Evolutionary conservation across 2,797 vertebrate species (phyloP).

Genomic region (Zenarchopterus dispar): DNA sequence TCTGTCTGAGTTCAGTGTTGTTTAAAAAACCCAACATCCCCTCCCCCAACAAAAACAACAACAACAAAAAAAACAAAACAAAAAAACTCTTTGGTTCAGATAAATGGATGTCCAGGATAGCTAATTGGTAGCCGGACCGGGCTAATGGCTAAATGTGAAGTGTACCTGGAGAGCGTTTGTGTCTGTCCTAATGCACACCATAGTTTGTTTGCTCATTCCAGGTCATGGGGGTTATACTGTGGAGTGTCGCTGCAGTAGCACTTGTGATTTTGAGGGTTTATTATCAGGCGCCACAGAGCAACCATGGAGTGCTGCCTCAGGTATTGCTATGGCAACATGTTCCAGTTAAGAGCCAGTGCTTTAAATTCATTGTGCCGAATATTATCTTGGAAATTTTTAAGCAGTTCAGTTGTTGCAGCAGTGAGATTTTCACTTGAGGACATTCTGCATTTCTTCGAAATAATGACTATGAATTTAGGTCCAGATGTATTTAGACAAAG

Average conservation of each 20-base stretch:
- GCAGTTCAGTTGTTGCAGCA: neutral
- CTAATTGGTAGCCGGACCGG: constrained; percentile 2
- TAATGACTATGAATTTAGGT: no score
- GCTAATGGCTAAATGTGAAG: constrained; percentile 31
- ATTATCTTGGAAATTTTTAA: neutral
- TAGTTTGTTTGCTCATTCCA: constrained; percentile 32
- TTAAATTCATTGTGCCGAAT: constrained; percentile 7
- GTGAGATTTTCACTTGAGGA: no score
- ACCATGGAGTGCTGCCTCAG: constrained; percentile 6
- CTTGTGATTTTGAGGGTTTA: constrained; percentile 20
- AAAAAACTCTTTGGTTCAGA: neutral
- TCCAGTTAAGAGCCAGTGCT: constrained; percentile 19
- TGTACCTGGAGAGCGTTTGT: constrained; percentile 27
- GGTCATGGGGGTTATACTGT: constrained; percentile 15
- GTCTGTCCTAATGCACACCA: constrained; percentile 24
- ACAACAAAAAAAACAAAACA: neutral
- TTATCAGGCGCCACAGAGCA: constrained; percentile 8
- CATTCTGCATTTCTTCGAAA: no score
- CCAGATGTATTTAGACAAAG: no score
- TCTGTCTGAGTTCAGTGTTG: constrained; percentile 2
- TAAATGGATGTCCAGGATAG: neutral
- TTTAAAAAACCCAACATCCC: no score
- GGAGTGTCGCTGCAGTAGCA: neutral
- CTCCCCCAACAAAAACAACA: neutral
- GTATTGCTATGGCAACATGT: constrained; percentile 37